Evolutionary conservation across 2,113 vertebrate genomes (phyloP), one percentile per base, ranked within the genome.

Genomic region (Spea bombifrons): DNA sequence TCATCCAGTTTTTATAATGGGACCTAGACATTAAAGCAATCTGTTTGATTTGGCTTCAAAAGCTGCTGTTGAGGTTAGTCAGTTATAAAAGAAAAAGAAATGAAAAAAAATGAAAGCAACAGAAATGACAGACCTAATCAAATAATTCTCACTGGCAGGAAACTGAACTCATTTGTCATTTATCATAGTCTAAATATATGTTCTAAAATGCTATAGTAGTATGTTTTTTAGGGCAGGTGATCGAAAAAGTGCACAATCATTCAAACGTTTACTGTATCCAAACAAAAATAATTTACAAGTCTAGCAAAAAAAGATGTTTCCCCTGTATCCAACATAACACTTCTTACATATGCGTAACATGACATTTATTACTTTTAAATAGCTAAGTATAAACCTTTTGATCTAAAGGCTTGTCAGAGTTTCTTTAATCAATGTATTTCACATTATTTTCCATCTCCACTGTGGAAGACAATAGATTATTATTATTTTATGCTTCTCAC

Each of bases 91-190:
- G 65, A 75, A 63, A 77, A 78, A 52, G 9, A 64, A 64, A 73
- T 55, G 73, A 78, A 79, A 30, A 66, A 49, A 64, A 64, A 71
- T 66, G 63, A 77, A 78, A 52, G 9, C 49, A 64, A 73, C 55
- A 61, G 71, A 79, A 79, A 79, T 70, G 70, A 79, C 76, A 79
- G 52, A 79, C 69, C 61, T 79, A 79, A 79, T 73, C 76, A 79
- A 79, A 79, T 61, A 49, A 73, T 79, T 79, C 70, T 73, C 69
- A 69, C 70, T 79, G 30, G 59, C 66, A 65, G 76, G 57, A 63
- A 79, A 79, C 55, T 72, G 69, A 79, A 79, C 70, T 79, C 49
- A 8, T 43, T 30, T 61, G 76, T 73, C 70, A 79, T 73, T 53
- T 49, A 73, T 79, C 70, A 78, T 61, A 78, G 76, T 30, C 61